A percentile compares a stretch with the other conserved stretches of the same genome.
Conservation (phyloP, 2,113 vertebrate species). For the Tragelaphus strepsiceros region DNA sequence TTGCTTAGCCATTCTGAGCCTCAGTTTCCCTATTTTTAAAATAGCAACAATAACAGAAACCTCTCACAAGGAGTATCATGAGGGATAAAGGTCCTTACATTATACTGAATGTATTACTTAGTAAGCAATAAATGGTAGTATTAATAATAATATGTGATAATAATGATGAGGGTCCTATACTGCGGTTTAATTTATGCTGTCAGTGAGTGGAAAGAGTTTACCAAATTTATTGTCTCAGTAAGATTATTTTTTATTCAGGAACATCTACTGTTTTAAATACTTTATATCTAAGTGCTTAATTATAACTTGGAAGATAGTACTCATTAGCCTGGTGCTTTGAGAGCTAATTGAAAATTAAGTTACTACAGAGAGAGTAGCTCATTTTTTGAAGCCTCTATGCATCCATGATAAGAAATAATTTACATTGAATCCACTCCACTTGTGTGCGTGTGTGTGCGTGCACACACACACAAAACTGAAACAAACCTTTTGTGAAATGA, state of each 20-base stretch:
- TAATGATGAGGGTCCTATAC: neutral
- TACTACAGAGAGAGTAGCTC: neutral
- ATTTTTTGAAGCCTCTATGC: neutral
- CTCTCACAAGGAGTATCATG: neutral
- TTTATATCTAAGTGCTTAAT: conserved; percentile 31
- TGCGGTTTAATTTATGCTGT: neutral
- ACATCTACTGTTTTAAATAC: conserved; percentile 1
- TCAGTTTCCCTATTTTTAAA: neutral
- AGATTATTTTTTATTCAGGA: conserved; percentile 7
- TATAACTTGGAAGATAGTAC: neutral
- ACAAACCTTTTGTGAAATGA: neutral
- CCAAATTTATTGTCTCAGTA: neutral
- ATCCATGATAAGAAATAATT: neutral
- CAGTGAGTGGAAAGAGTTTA: neutral
- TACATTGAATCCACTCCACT: neutral
- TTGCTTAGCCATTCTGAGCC: neutral
- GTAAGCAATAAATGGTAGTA: neutral
- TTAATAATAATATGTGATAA: neutral
- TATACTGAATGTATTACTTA: neutral
- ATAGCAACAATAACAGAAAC: neutral
- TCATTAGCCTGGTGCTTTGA: conserved; percentile 8
- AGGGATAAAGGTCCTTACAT: neutral
- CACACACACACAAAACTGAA: neutral
- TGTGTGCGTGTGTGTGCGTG: accelerated
- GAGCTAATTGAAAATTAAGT: conserved; percentile 26